Conservation (phyloP, 2,113 vertebrate species). For the Balaeniceps rex region DNA sequence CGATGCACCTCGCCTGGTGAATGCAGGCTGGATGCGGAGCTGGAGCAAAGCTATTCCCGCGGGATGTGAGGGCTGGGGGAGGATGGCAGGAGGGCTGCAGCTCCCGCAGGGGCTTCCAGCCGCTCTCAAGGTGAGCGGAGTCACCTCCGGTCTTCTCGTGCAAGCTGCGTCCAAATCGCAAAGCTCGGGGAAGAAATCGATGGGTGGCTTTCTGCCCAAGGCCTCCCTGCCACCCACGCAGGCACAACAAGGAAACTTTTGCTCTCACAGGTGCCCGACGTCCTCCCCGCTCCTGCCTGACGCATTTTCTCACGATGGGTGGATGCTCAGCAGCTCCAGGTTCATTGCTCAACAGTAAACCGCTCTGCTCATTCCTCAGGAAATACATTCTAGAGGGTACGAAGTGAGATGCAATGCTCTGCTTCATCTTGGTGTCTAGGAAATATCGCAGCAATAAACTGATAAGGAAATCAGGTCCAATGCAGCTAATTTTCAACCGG, state of each 20-base stretch:
- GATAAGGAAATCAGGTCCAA: background rate
- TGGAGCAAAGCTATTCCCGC: background rate
- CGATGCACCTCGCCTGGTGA: background rate
- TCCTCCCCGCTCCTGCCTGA: background rate
- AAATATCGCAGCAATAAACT: background rate
- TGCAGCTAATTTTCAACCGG: background rate
- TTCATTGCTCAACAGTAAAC: background rate
- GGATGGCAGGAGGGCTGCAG: background rate
- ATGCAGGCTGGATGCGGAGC: background rate
- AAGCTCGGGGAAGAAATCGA: background rate
- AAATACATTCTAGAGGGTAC: background rate
- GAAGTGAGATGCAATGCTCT: background rate
- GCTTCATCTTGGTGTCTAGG: background rate
- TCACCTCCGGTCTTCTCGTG: background rate
- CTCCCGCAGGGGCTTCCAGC: background rate
- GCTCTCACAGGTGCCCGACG: background rate
- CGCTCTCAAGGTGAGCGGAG: too few relatives aligned
- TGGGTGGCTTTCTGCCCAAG: background rate
- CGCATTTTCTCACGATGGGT: background rate
- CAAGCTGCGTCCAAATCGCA: background rate
- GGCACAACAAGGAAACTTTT: background rate
- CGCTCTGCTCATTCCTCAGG: background rate
- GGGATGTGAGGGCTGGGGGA: background rate
- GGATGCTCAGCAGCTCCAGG: background rate
- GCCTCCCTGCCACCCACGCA: fast-evolving